A percentile compares a stretch with the other conserved stretches of the same genome.
Evolutionary conservation across 2,113 vertebrate genomes (phyloP).

Genomic region (Dissostichus mawsoni): DNA sequence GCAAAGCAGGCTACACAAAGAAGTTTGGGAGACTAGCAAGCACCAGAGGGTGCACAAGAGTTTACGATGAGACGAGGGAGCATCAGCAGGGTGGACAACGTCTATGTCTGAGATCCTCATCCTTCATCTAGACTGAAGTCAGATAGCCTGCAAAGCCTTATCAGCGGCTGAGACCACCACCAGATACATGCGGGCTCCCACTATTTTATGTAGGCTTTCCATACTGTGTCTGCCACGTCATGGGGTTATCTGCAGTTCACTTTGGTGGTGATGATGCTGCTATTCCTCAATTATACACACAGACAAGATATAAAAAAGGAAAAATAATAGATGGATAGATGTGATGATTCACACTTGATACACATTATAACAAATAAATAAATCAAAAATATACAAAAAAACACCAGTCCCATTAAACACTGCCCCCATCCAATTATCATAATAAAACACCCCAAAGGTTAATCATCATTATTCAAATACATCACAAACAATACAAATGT

Average conservation of each 20-base stretch:
- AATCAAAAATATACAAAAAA: neutral
- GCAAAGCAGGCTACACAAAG: conserved; percentile 95
- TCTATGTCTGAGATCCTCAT: conserved; percentile 82
- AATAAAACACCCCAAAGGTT: neutral
- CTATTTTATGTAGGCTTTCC: conserved; percentile 74
- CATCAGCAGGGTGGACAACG: conserved; percentile 84
- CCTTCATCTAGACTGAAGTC: conserved; percentile 79
- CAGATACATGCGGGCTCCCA: conserved; percentile 56
- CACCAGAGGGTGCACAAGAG: conserved; percentile 99
- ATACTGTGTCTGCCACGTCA: conserved; percentile 78
- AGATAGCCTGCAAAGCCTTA: conserved; percentile 69
- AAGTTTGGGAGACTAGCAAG: conserved; percentile 89
- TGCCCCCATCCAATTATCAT: neutral
- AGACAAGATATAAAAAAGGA: conserved; percentile 18
- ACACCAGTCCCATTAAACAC: neutral
- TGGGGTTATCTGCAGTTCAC: conserved; percentile 82
- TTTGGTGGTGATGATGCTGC: conserved; percentile 60
- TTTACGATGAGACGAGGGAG: conserved; percentile 84
- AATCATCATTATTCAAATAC: conserved; percentile 12
- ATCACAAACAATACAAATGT: neutral
- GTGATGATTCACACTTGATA: neutral
- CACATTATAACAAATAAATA: neutral
- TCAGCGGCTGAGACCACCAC: conserved; percentile 62
- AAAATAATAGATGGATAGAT: conserved; percentile 20
- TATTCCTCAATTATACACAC: conserved; percentile 28